These are phyloP conservation scores for Syrmaticus mikado DNA, from an alignment of 2,113 vertebrate genomes.

Conservation along the genomic window DNA sequence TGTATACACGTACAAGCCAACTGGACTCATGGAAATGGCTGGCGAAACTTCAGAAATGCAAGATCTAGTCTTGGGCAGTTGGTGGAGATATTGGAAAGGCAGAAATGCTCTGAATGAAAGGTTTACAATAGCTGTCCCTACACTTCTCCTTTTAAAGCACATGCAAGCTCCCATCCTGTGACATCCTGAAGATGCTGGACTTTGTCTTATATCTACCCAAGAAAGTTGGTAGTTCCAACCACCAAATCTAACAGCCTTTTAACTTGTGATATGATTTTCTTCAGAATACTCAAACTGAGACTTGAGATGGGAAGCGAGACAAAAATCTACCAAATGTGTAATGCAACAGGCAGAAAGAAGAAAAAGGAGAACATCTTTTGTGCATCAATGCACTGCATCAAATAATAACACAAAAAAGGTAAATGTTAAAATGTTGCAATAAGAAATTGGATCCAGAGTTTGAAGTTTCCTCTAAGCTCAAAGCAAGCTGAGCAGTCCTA, in stretches of 20 bases:
- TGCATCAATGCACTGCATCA: neutral
- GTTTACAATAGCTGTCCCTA: neutral
- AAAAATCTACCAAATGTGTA: neutral
- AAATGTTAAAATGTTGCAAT: neutral
- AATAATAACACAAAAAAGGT: neutral
- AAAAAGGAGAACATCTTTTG: neutral
- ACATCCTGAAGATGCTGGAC: neutral
- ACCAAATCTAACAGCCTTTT: neutral
- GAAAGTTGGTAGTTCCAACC: neutral
- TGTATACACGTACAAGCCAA: neutral
- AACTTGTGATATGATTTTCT: neutral
- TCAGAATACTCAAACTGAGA: neutral
- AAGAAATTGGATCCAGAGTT: neutral
- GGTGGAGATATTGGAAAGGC: neutral
- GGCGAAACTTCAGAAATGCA: neutral
- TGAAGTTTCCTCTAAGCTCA: neutral
- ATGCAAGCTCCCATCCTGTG: neutral
- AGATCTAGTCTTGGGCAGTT: neutral
- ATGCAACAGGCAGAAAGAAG: neutral
- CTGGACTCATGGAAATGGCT: neutral
- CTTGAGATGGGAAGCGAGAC: neutral
- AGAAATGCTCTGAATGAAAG: neutral
- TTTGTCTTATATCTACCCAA: neutral
- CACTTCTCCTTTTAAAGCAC: neutral
- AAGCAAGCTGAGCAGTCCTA: neutral